Base-by-base conservation (phyloP, 2,113 vertebrate species). In the Elanus axillaris region DNA sequence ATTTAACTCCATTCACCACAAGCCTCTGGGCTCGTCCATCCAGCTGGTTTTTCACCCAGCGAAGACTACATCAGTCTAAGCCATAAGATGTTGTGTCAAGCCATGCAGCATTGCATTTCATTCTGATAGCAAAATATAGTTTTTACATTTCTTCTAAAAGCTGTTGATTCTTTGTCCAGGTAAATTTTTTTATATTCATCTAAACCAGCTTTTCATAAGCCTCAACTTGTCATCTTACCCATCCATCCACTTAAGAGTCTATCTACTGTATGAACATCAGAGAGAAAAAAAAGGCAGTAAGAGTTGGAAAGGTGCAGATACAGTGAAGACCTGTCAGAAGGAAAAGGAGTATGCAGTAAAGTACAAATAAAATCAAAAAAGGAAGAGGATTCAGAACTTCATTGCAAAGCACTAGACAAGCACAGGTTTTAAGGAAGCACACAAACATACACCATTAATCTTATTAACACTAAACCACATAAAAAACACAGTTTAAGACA, bases 241-340 rank as follows among this genome's bases (percentile, higher is more conserved):
- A 36, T 64, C 64, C 50, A 36, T 64, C 34, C n/a, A 16, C 18
- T 55, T 12, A 13, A 13, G 13, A 36, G 10, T 16, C 45, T 36
- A 16, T 7, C 16, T 4, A 53, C 3, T 26, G 40, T 26, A 22
- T 15, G 10, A 63, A 63, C 36, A 71, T 2, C 0, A 0, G 34
- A 23, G 11, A 38, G 59, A 36, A 36, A 45, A 47, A 62, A 76
- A 81, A 53, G 34, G 50, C 29, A 60, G 13, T 22, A 45, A n/a
- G 40, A 55, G 26, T 13, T 31, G 17, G 31, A 50, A 86, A 75
- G 56, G 14, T 58, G 22, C 55, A 80, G 48, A n/a, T 11, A 34
- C 4, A 63, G 48, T 1, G 10, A 63, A 32, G 17, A 59, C 21
- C 62, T 68, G 38, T 40, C 55, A 72, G 48, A 55, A 40, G 15